These are phyloP conservation scores for Anolis apletophallus DNA, from an alignment of 2,797 vertebrate genomes.

Conservation along the genomic window DNA sequence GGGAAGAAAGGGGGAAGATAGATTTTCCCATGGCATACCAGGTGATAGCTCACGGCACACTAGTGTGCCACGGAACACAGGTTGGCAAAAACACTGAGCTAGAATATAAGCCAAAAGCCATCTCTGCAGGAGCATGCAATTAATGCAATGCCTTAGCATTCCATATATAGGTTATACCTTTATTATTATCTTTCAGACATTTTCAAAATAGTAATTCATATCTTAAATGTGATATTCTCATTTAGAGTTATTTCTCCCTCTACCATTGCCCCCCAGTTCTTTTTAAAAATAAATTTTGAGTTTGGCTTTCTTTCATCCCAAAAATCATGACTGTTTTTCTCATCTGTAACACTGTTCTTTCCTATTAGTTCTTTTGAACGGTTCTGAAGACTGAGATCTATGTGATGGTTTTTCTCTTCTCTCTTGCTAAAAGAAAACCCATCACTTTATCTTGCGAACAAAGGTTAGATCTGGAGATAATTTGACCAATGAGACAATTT, in stretches of 20 bases:
- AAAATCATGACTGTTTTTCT: not conserved
- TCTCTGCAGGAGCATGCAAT: not conserved
- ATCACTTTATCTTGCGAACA: not conserved
- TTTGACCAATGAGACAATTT: slow-evolving; percentile 2
- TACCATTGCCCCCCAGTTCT: no score
- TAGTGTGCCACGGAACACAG: no score
- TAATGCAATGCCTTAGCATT: not conserved
- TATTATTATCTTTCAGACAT: not conserved
- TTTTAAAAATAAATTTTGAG: not conserved
- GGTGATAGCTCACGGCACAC: no score
- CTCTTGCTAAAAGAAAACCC: not conserved
- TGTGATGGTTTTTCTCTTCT: not conserved
- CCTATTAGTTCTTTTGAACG: not conserved
- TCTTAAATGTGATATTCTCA: not conserved
- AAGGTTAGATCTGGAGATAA: not conserved
- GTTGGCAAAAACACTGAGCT: no score
- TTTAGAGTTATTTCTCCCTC: not conserved
- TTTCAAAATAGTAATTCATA: slow-evolving; percentile 7
- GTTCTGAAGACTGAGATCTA: not conserved
- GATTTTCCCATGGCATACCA: no score
- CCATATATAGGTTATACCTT: slow-evolving; percentile 2
- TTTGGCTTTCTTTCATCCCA: not conserved
- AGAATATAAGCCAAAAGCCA: not conserved
- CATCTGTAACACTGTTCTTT: not conserved
- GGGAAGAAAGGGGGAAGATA: no score